Percentiles rank a stretch among this genome's conserved stretches.
Evolutionary conservation across 2,797 vertebrate species (phyloP).

Genomic region (Chromobotia macracanthus): DNA sequence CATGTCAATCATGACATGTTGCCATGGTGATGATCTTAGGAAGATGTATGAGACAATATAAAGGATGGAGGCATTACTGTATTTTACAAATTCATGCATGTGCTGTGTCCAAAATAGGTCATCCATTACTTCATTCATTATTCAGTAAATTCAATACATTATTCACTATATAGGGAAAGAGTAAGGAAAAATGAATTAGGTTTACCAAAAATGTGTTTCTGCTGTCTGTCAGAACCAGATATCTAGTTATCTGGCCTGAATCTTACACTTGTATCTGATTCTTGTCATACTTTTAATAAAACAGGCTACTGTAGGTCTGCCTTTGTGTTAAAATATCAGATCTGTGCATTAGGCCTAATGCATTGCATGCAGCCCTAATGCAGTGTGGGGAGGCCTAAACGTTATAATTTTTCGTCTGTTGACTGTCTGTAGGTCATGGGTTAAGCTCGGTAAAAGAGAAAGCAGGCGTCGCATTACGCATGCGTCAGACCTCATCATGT

Average conservation of each 20-base stretch:
- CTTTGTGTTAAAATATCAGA: neutral
- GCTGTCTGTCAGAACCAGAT: neutral
- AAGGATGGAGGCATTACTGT: too few relatives aligned
- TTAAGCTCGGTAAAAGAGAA: constrained; percentile 91
- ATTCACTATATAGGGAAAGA: neutral
- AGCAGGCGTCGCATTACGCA: constrained; percentile 79
- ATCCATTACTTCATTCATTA: neutral
- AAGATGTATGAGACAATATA: too few relatives aligned
- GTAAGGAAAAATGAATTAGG: neutral
- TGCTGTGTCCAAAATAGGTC: neutral
- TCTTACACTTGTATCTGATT: neutral
- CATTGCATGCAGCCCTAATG: neutral
- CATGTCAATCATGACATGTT: too few relatives aligned
- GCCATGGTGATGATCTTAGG: too few relatives aligned
- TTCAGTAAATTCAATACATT: neutral
- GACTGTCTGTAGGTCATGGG: constrained; percentile 81
- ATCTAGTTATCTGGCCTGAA: neutral
- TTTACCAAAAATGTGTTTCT: neutral
- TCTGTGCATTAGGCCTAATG: neutral
- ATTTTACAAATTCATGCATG: too few relatives aligned
- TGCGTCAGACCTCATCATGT: constrained; percentile 69
- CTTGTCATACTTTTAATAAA: neutral
- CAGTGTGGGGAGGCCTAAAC: neutral
- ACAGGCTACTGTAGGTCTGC: too few relatives aligned
- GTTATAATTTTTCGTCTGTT: neutral